Evolutionary conservation across 2,113 vertebrate genomes (phyloP).

Genomic region (Anseranas semipalmata): DNA sequence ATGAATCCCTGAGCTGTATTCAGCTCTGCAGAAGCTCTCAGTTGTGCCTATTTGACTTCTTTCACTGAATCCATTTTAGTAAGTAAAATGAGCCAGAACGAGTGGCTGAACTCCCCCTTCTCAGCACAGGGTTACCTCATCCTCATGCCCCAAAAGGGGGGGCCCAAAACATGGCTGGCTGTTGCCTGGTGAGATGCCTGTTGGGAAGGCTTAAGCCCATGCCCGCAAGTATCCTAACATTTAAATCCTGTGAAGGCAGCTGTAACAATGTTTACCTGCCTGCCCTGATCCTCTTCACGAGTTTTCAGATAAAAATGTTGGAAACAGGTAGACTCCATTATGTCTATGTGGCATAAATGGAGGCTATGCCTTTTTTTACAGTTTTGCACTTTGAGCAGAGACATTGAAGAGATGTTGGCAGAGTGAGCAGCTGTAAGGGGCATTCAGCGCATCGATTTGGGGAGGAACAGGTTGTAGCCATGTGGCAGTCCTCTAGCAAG

Average conservation of each 20-base stretch:
- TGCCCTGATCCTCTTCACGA: neutral
- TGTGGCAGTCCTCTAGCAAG: neutral
- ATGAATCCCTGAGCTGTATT: rapidly evolving
- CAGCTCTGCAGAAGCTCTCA: neutral
- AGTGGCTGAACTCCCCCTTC: neutral
- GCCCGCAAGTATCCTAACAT: too few relatives aligned
- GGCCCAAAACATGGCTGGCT: neutral
- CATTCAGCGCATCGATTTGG: rapidly evolving
- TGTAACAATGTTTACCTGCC: neutral
- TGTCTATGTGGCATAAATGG: neutral
- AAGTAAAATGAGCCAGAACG: neutral
- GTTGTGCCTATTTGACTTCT: neutral
- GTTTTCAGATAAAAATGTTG: neutral
- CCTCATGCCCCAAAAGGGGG: neutral
- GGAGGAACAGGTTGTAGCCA: neutral
- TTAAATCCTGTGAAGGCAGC: neutral
- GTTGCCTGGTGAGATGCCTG: neutral
- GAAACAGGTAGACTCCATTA: neutral
- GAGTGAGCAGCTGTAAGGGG: neutral
- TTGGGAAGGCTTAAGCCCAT: neutral
- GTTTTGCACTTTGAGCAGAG: neutral
- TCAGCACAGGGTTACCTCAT: neutral
- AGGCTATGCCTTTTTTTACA: neutral
- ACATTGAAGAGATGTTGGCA: rapidly evolving
- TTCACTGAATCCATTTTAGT: neutral